phyloP scores from a whole-genome alignment of 2,888 invertebrate genomes.

The Perizoma flavofasciatum region DNA sequence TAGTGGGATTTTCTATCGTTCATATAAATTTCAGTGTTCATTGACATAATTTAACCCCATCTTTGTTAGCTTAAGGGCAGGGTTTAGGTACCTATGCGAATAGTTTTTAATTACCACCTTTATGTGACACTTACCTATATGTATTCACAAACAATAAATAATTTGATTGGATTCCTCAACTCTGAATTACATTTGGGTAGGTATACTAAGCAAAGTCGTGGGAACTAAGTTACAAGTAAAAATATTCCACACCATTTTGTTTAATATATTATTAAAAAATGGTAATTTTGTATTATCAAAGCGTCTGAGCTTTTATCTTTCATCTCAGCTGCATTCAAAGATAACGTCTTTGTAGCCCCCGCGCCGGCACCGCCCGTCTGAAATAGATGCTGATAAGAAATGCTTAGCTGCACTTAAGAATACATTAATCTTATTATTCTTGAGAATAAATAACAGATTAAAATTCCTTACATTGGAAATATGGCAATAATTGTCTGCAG shows the following conservation, averaged over 20 bases:
- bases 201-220: too few relatives aligned
- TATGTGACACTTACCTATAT: too few relatives aligned
- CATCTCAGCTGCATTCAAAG: constrained; percentile 8
- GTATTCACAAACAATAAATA: too few relatives aligned
- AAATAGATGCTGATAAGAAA: constrained; percentile 10
- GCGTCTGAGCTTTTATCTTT: constrained; percentile 8
- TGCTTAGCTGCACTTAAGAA: constrained; percentile 2
- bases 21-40: too few relatives aligned
- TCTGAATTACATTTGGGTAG: too few relatives aligned
- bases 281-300: constrained; percentile 5
- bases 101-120: too few relatives aligned
- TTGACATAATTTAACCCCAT: too few relatives aligned
- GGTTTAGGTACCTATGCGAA: too few relatives aligned
- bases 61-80: too few relatives aligned
- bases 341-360: constrained; percentile 6
- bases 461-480: not conserved
- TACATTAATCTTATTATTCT: constrained; percentile 1
- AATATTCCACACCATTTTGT: not conserved
- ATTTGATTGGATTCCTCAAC: too few relatives aligned
- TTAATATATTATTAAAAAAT: not conserved
- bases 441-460: not conserved
- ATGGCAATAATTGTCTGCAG: not conserved
- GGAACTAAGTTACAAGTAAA: not conserved
- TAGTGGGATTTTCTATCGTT: too few relatives aligned
- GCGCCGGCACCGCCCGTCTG: constrained; percentile 2